phyloP scores from a whole-genome alignment of 2,888 invertebrate species.

The Eurytoma californica region DNA sequence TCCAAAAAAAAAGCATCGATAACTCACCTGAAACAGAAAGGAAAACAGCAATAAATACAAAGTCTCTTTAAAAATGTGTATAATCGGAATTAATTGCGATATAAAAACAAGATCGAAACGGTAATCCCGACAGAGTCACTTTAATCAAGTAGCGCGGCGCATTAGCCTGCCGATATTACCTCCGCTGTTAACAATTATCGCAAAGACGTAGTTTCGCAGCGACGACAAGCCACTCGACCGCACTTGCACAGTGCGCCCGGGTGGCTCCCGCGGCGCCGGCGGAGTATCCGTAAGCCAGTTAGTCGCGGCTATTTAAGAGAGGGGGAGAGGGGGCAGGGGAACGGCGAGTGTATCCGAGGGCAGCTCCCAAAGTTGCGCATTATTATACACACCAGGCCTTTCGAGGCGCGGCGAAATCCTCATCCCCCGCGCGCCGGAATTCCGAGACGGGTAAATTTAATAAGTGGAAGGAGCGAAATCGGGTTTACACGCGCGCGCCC shows the following conservation, averaged over 20 bases:
- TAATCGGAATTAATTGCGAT: background rate
- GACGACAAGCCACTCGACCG: too few species aligned
- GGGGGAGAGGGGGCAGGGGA: constrained; percentile 64
- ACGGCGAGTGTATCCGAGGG: constrained; percentile 40
- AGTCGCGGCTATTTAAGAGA: constrained; percentile 71
- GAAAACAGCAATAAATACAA: background rate
- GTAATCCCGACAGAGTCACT: background rate
- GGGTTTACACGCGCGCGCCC: constrained; percentile 25
- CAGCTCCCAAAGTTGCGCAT: constrained; percentile 71
- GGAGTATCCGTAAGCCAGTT: constrained; percentile 69
- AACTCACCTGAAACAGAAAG: constrained; percentile 40
- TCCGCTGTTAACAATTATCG: background rate
- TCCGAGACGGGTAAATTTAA: constrained; percentile 72
- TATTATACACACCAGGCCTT: constrained; percentile 63
- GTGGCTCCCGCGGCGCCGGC: background rate
- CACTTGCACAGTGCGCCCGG: background rate
- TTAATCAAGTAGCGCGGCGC: background rate
- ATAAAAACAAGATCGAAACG: background rate
- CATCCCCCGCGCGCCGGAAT: constrained; percentile 63
- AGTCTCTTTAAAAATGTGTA: background rate
- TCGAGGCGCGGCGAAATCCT: constrained; percentile 50
- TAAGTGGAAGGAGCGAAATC: constrained; percentile 63
- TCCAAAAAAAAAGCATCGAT: background rate
- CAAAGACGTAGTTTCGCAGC: too few species aligned
- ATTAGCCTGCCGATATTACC: background rate